Evolutionary conservation across 37 sponge, comb jelly and placozoan genomes (phyloP), one percentile per base, ranked within the genome.

Genomic region (Cliona cf. orientalis): DNA sequence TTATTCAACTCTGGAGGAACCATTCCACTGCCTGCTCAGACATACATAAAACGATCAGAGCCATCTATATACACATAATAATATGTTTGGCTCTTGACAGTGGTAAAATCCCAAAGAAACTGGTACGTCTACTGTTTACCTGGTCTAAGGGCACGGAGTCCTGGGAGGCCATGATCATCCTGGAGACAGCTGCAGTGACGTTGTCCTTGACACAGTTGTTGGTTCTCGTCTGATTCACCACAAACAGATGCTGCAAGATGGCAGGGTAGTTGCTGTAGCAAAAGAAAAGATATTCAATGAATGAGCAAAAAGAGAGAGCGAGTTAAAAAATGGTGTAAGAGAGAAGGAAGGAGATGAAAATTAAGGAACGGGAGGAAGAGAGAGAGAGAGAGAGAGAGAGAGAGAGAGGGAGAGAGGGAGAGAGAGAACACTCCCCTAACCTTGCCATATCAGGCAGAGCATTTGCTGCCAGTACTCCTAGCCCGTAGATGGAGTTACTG

Each of bases 401-500:
- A 35, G 56, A 22, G 43, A 42, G 71, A 60, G 74, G 6, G 40
- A 46, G 7, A 19, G 38, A 42, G 56, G 25, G 67, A 63, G 26
- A 57, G 60, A 71, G 61, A 39, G 42, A 58, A 25, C 3, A 31
- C 5, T 57, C 28, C 5, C 17, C 83, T 41, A 41, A 92, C 92
- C 73, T 71, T 35, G 17, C 19, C 25, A 87, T 83, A 29, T 79
- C 82, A 31, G 91, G 76, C 6, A 80, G 32, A 37, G 74, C 91
- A 29, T 78, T 69, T 21, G 80, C 74, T 42, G 87, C 90, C 17
- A 94, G 72, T 39, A 92, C 46, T 26, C 97, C 97, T 64, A 97
- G n/a, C 3, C 92, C 95, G 59, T 73, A 97, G 34, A 92, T 86
- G 39, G 92, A 86, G 68, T 97, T 97, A 49, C 88, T 91, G 59